phyloP scores from a whole-genome alignment of 2,888 invertebrate genomes.

The Drosophila infuscata region DNA sequence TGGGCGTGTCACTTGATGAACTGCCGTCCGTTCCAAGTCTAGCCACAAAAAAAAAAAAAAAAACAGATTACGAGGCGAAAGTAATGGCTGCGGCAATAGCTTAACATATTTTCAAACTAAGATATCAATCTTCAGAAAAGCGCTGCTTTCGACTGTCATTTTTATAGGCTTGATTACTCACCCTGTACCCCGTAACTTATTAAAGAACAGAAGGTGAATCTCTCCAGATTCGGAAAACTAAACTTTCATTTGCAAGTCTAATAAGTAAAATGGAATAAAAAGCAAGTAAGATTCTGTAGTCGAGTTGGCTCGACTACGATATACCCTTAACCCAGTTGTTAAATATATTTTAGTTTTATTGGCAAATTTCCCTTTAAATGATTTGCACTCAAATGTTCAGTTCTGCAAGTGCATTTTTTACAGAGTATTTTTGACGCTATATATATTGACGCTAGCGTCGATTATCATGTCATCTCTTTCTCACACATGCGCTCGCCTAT shows the following conservation, averaged over 20 bases:
- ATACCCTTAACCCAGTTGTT: no score
- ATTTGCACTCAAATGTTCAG: no score
- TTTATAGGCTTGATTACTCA: constrained; percentile 33
- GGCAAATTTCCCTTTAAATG: no score
- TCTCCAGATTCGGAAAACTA: not conserved
- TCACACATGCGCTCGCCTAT: no score
- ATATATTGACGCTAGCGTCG: no score
- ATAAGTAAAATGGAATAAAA: not conserved
- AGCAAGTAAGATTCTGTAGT: no score
- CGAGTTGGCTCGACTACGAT: no score
- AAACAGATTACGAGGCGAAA: constrained; percentile 32
- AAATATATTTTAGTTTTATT: no score
- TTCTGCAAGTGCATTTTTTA: no score
- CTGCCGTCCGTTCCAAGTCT: constrained; percentile 45
- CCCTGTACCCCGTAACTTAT: constrained; percentile 14
- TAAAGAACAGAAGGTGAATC: no score
- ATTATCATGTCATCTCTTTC: no score
- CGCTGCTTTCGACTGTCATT: not conserved
- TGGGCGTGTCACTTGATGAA: constrained; percentile 65
- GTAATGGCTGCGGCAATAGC: constrained; percentile 27
- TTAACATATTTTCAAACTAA: constrained; percentile 7
- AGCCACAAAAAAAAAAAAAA: constrained; percentile 18
- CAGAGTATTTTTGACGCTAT: no score
- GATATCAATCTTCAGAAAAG: constrained; percentile 33
- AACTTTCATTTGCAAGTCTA: not conserved